These are phyloP conservation scores for Phycodurus eques DNA, from an alignment of 2,113 vertebrate genomes.

Conservation along the genomic window DNA sequence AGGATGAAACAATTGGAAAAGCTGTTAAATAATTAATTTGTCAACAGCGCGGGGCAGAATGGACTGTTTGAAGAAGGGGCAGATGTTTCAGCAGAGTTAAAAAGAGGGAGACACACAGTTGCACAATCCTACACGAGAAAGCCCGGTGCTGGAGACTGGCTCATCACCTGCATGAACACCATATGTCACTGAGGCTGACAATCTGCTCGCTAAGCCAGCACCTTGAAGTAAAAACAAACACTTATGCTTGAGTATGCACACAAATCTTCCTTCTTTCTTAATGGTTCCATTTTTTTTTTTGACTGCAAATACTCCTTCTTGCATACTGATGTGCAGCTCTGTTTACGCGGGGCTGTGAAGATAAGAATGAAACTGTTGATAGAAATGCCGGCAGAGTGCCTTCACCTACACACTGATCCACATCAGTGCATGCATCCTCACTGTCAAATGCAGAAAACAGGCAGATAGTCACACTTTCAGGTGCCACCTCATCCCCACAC, in stretches of 20 bases:
- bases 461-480: conserved; percentile 17
- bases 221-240: conserved; percentile 39
- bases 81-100: conserved; percentile 73
- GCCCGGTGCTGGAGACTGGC: conserved; percentile 42
- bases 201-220: conserved; percentile 54
- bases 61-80: conserved; percentile 68
- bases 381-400: conserved; percentile 45
- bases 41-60: conserved; percentile 45
- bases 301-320: conserved; percentile 29
- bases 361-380: conserved; percentile 52
- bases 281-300: conserved; percentile 25
- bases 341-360: conserved; percentile 42
- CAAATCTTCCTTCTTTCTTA: conserved; percentile 37
- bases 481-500: conserved; percentile 3
- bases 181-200: conserved; percentile 68
- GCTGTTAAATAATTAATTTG: conserved; percentile 70
- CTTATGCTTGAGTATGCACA: conserved; percentile 25
- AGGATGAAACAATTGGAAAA: conserved; percentile 60
- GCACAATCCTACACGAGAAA: conserved; percentile 34
- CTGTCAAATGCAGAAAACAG: conserved; percentile 39
- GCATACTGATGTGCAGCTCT: conserved; percentile 58
- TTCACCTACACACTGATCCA: conserved; percentile 39
- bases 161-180: conserved; percentile 71
- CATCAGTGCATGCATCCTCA: conserved; percentile 31
- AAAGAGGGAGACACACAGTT: conserved; percentile 22